A percentile compares a stretch with the other conserved stretches of the same genome.
Conservation (phyloP, 2,888 invertebrate genomes). For the Erannis defoliaria region DNA sequence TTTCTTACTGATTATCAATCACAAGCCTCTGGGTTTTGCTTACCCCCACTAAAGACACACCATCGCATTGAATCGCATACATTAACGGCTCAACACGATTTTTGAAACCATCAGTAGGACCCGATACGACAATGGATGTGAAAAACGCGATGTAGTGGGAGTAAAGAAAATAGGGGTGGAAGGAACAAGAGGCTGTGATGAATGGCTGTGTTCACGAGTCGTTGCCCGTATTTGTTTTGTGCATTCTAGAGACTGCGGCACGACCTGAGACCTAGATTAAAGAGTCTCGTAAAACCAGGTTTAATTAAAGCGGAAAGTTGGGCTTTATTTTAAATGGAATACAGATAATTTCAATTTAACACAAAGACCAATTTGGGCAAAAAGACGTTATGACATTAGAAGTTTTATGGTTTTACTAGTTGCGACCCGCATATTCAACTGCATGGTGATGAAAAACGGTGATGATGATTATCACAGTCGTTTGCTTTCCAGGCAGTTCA, state of each 20-base stretch:
- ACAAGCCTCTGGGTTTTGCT: conserved; percentile 39
- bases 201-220: conserved; percentile 50
- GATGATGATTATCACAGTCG: too few species aligned
- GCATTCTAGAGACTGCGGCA: conserved; percentile 37
- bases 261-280: conserved; percentile 41
- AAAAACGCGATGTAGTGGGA: conserved; percentile 7
- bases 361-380: conserved; percentile 23
- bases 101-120: neutral
- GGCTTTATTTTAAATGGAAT: conserved; percentile 11
- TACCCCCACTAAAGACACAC: neutral
- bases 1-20: conserved; percentile 58
- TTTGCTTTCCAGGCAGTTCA: too few species aligned
- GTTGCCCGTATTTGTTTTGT: conserved; percentile 47
- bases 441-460: too few species aligned
- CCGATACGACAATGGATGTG: conserved; percentile 17
- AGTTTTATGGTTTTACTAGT: conserved; percentile 1
- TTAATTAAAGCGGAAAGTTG: conserved; percentile 32
- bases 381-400: conserved; percentile 12
- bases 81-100: conserved; percentile 10
- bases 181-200: conserved; percentile 46
- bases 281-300: conserved; percentile 26
- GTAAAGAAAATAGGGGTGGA: conserved; percentile 19
- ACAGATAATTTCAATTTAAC: conserved; percentile 16
- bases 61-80: conserved; percentile 10
- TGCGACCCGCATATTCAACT: too few species aligned